Conservation (phyloP, 2,888 invertebrate species). For the Tethea ocularis region DNA sequence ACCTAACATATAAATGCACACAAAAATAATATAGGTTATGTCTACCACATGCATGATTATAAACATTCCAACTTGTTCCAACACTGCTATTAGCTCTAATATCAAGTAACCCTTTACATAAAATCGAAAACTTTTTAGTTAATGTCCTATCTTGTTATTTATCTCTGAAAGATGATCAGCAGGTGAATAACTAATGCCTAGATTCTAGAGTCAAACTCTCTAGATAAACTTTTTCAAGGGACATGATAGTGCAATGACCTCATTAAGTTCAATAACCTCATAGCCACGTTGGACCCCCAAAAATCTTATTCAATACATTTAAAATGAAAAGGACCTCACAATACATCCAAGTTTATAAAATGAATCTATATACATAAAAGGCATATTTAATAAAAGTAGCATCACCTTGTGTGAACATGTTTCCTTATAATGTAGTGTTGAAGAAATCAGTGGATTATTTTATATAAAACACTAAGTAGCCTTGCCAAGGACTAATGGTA, state of each 20-base stretch:
- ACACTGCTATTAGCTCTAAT: neutral
- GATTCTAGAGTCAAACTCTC: slow-evolving; percentile 14
- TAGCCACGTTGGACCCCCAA: slow-evolving; percentile 35
- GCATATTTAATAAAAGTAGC: neutral
- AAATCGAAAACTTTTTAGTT: neutral
- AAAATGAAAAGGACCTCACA: neutral
- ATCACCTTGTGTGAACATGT: neutral
- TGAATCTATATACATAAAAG: too few relatives aligned
- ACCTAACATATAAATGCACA: neutral
- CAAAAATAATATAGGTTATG: slow-evolving; percentile 1
- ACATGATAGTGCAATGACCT: slow-evolving; percentile 39
- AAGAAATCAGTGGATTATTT: neutral
- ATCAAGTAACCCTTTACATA: neutral
- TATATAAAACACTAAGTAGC: neutral
- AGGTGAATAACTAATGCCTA: slow-evolving; percentile 5
- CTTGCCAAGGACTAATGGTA: neutral
- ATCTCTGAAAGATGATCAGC: neutral
- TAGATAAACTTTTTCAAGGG: slow-evolving; percentile 21
- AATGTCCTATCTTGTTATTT: neutral
- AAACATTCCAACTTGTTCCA: neutral
- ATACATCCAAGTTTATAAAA: neutral
- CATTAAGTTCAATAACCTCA: slow-evolving; percentile 44
- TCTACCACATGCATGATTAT: neutral
- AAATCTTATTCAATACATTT: slow-evolving; percentile 9
- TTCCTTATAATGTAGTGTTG: neutral